Evolutionary conservation across 2,888 invertebrate genomes (phyloP).

Genomic region (Trachelus troglodyta): DNA sequence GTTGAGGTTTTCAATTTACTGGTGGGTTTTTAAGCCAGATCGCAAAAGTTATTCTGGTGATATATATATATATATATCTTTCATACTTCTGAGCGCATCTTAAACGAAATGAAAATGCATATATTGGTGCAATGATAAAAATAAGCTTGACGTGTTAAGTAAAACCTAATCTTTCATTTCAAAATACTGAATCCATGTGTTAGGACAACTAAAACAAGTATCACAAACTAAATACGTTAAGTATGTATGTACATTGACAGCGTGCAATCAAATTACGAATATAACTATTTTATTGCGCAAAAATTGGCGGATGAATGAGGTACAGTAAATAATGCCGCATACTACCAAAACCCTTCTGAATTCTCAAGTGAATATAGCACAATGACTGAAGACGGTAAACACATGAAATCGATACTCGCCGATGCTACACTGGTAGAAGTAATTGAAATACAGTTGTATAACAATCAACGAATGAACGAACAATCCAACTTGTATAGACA

Average conservation of each 20-base stretch:
- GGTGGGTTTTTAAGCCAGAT: not conserved
- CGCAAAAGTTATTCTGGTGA: not conserved
- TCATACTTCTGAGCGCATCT: not conserved
- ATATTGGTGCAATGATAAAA: not conserved
- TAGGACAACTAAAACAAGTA: not conserved
- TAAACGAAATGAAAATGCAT: not conserved
- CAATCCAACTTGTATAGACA: not conserved
- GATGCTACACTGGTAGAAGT: not conserved
- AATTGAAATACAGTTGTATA: not conserved
- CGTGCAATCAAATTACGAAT: not conserved
- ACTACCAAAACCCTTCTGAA: not conserved
- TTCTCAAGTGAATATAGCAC: not conserved
- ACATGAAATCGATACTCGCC: not conserved
- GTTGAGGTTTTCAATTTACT: too few species aligned
- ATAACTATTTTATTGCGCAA: not conserved
- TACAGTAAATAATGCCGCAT: not conserved
- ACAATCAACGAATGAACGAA: not conserved
- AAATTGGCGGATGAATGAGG: not conserved
- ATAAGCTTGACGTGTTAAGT: not conserved
- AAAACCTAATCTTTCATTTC: not conserved
- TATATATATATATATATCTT: not conserved
- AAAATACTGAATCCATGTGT: not conserved
- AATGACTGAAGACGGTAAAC: not conserved
- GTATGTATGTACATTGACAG: conserved; percentile 4
- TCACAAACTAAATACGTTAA: not conserved